Evolutionary conservation across 2,113 vertebrate species (phyloP).

Genomic region (Platysteira castanea): DNA sequence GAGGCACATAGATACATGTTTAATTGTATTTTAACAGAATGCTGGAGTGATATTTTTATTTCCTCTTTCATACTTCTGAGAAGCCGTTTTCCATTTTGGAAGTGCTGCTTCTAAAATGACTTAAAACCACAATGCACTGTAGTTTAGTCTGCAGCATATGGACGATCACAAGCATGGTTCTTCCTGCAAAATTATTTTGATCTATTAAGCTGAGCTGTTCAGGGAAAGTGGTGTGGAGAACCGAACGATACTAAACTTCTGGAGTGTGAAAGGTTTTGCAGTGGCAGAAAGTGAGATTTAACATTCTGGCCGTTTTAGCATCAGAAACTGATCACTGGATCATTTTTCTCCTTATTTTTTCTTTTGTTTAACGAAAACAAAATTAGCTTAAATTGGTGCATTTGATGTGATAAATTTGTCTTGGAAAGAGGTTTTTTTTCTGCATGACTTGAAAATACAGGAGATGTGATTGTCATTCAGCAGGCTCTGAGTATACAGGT

Average conservation of each 20-base stretch:
- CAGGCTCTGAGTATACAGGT: not conserved
- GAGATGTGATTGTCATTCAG: not conserved
- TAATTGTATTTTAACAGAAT: conserved; percentile 23
- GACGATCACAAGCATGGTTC: not conserved
- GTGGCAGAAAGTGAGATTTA: not conserved
- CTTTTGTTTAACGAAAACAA: not conserved
- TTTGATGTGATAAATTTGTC: not conserved
- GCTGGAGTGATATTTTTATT: not conserved
- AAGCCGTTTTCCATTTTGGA: conserved; percentile 5
- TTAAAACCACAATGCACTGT: not conserved
- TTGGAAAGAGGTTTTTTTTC: not conserved
- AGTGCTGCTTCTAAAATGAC: not conserved
- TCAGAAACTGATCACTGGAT: not conserved
- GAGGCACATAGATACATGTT: not conserved
- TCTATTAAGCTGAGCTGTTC: conserved; percentile 23
- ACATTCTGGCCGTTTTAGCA: not conserved
- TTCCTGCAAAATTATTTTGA: not conserved
- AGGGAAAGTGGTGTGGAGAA: not conserved
- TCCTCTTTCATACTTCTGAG: not conserved
- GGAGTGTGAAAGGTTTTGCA: not conserved
- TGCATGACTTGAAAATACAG: not conserved
- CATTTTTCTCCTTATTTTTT: not conserved
- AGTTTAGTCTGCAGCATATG: conserved; percentile 35
- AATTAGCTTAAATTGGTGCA: not conserved
- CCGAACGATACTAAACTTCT: not conserved